Percentiles rank a stretch among this genome's conserved stretches.
Conservation (phyloP, 2,797 vertebrate genomes). For the Ceyx erithaca region DNA sequence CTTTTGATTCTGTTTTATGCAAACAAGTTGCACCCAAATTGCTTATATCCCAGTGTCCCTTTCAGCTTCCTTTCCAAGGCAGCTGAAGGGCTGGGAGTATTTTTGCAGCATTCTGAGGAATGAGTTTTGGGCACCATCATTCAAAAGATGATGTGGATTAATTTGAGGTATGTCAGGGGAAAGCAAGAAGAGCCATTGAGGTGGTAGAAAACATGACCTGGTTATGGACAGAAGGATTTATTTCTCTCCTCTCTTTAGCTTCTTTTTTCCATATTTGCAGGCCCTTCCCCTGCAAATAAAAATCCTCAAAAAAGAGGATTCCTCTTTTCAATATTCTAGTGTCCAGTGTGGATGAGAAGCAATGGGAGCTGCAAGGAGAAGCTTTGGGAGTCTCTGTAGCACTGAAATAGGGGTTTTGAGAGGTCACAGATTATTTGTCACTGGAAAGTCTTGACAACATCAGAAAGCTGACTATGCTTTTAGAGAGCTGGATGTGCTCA, state of each 20-base stretch:
- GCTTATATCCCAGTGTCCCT: fast-evolving
- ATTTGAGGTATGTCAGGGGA: neutral
- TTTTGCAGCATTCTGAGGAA: neutral
- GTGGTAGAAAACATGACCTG: neutral
- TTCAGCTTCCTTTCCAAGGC: neutral
- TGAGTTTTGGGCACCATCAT: neutral
- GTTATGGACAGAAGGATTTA: neutral
- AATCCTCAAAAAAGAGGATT: no score
- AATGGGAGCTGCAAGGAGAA: neutral
- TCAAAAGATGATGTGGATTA: neutral
- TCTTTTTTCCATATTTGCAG: neutral
- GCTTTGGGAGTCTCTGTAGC: neutral
- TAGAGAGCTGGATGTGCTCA: neutral
- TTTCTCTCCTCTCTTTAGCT: neutral
- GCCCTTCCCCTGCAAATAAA: neutral
- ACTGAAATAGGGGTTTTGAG: neutral
- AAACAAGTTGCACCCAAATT: neutral
- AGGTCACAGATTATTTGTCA: neutral
- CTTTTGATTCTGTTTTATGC: neutral
- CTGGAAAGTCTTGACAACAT: neutral
- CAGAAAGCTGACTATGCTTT: neutral
- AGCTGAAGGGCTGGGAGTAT: neutral
- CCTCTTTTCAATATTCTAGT: neutral
- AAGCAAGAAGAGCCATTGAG: neutral
- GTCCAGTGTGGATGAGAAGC: neutral